Evolutionary conservation across 2,113 vertebrate genomes (phyloP), one percentile per base, ranked within the genome.

Genomic region (Columba livia): DNA sequence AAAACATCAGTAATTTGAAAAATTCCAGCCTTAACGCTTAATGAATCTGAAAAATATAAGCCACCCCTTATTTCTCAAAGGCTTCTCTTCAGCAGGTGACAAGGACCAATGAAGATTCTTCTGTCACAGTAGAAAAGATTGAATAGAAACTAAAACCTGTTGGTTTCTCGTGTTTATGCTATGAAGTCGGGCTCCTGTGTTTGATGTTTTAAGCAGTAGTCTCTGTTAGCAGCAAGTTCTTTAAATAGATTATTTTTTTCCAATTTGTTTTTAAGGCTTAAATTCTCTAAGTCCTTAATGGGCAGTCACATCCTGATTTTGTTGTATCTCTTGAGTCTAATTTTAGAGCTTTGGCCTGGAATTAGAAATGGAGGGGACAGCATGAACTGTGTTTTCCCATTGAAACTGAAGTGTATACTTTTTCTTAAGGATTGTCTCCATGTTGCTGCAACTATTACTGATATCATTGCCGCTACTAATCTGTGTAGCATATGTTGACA

Each of bases 401-500:
- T 71, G 64, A 74, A 88, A 85, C 7, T 6, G 1, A 79, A 94
- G 90, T 34, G 21, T 80, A 75, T 51, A 9, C 74, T 73, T 92
- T 77, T 62, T 44, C 40, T 74, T 4, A 66, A 90, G 82, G 38
- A 53, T 36, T 58, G 47, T 44, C 38, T 96, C 85, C 71, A n/a
- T 50, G 67, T 62, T 83, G 74, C 85, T 94, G 74, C 89, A 88
- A 11, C 51, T 48, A 15, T 88, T 88, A 51, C 18, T 73, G 94
- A 54, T 93, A 77, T 65, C 82, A 77, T 66, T 91, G 79, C 88
- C 94, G 81, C 58, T 88, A 67, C 60, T 94, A 48, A 79, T 95
- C 71, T 64, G 28, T 51, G 44, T 53, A 61, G 82, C 90, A 88
- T 90, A 88, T 80, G 85, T 78, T 81, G 90, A 65, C 6, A 16